Conservation (phyloP, 1,140 invertebrate species). For the Plutomurus gul region DNA sequence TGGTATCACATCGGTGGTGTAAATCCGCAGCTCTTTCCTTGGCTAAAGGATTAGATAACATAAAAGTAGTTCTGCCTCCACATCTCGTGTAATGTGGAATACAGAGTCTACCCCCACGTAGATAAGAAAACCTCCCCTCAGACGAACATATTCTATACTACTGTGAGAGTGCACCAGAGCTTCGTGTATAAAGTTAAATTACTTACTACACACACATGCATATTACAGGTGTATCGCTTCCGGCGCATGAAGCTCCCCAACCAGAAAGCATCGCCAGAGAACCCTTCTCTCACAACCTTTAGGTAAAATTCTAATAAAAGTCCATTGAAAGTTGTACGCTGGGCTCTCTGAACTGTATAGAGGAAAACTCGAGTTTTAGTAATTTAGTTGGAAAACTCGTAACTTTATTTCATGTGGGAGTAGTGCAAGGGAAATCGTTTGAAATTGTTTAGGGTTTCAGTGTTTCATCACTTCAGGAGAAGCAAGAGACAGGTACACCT, state of each 20-base stretch:
- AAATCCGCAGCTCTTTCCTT: no score
- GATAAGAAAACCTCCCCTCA: neutral
- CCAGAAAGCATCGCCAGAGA: neutral
- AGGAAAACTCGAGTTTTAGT: neutral
- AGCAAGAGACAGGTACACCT: no score
- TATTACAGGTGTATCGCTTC: neutral
- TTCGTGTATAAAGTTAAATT: neutral
- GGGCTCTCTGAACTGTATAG: neutral
- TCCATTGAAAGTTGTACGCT: conserved; percentile 1
- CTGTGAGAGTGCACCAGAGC: neutral
- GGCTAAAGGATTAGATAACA: conserved; percentile 22
- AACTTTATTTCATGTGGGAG: neutral
- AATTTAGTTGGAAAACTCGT: neutral
- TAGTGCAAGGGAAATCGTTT: conserved; percentile 6
- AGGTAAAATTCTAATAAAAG: neutral
- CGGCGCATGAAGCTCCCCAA: conserved; percentile 2
- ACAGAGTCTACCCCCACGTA: no score
- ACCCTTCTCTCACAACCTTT: neutral
- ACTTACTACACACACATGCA: neutral
- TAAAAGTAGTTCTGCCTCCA: no score
- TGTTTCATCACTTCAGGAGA: no score
- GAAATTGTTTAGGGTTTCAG: conserved; percentile 1
- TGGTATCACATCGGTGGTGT: no score
- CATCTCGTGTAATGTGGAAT: no score
- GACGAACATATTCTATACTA: neutral